Conservation (phyloP, 2,113 vertebrate genomes). For the Capra hircus region DNA sequence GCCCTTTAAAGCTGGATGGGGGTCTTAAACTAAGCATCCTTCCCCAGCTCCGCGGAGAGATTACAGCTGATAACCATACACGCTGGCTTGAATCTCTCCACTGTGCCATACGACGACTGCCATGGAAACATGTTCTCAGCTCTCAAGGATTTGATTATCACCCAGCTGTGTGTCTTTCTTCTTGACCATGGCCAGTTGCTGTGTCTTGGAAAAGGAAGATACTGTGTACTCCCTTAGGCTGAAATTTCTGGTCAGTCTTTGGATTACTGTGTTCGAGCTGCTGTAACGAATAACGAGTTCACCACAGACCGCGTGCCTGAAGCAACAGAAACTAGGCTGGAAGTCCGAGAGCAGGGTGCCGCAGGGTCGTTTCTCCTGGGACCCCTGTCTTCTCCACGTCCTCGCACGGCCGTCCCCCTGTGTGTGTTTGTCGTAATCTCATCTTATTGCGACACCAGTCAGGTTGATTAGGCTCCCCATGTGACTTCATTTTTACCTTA, state of each 20-base stretch:
- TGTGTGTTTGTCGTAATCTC: neutral
- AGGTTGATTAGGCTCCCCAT: neutral
- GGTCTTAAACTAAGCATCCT: neutral
- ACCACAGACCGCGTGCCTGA: neutral
- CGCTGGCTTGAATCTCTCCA: neutral
- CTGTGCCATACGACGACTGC: neutral
- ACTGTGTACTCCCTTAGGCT: neutral
- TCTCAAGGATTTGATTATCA: neutral
- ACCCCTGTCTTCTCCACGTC: neutral
- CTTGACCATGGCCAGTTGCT: neutral
- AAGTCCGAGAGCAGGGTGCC: neutral
- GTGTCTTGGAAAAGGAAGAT: neutral
- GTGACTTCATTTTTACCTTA: neutral
- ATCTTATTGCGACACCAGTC: neutral
- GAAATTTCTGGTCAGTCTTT: neutral
- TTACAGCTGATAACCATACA: neutral
- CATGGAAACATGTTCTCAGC: neutral
- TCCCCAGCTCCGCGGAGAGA: neutral
- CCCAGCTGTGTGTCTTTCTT: neutral
- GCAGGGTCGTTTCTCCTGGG: neutral
- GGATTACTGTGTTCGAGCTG: neutral
- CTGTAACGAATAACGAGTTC: no score
- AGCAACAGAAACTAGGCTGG: neutral
- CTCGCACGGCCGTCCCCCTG: rapidly evolving
- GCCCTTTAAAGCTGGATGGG: neutral